These are phyloP conservation scores for Colinus virginianus DNA, from an alignment of 2,113 vertebrate species.

Conservation along the genomic window DNA sequence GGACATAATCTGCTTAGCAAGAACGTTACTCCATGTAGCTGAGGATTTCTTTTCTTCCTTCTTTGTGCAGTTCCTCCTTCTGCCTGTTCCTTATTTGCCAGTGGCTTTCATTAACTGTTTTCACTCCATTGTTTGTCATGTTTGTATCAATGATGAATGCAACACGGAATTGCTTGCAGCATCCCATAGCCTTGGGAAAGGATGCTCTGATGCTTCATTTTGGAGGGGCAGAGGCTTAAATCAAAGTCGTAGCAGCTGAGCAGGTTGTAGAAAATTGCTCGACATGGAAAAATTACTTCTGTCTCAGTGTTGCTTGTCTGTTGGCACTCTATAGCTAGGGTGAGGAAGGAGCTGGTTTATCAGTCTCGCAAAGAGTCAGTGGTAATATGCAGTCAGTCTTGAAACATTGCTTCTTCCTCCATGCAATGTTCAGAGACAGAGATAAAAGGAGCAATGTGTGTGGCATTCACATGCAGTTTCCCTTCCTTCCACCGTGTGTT, in stretches of 20 bases:
- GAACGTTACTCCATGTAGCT: neutral
- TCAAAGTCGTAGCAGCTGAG: neutral
- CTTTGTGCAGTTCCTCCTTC: neutral
- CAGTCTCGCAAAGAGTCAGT: neutral
- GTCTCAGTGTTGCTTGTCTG: neutral
- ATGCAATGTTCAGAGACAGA: accelerated
- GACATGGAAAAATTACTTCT: neutral
- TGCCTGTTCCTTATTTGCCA: neutral
- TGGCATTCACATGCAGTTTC: accelerated
- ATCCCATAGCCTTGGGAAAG: neutral
- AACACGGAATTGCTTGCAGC: neutral
- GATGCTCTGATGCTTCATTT: neutral
- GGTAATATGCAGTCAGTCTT: neutral
- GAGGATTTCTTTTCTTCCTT: neutral
- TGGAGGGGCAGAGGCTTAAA: neutral
- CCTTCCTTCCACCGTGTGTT: neutral
- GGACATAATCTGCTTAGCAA: neutral
- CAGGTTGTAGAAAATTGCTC: neutral
- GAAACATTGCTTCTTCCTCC: neutral
- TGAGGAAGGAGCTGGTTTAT: neutral
- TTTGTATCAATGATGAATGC: neutral
- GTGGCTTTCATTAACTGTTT: neutral
- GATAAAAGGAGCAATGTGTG: neutral
- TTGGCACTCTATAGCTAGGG: neutral
- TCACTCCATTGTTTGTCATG: neutral